Conservation (phyloP, 2,797 vertebrate species). For the Merluccius polli region DNA sequence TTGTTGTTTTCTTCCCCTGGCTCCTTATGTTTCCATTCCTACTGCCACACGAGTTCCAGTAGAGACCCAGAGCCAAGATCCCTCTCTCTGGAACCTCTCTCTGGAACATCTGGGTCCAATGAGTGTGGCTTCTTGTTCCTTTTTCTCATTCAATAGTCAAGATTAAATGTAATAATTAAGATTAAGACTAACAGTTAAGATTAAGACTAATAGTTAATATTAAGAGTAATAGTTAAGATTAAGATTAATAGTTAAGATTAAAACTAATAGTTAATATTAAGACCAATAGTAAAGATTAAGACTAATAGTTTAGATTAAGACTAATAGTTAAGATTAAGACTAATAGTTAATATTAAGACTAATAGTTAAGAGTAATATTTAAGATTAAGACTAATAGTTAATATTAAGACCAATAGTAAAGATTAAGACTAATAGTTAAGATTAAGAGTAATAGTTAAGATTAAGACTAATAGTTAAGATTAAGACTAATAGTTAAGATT, state of each 20-base stretch:
- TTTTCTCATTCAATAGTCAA: too few species aligned
- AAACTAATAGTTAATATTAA: not conserved
- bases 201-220: not conserved
- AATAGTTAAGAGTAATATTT: too few species aligned
- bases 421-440: too few species aligned
- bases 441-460: not conserved
- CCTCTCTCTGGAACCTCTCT: constrained; percentile 32
- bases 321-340: too few species aligned
- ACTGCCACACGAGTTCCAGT: constrained; percentile 49
- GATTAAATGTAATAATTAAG: too few species aligned
- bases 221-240: not conserved
- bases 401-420: too few species aligned
- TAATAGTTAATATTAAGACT: too few species aligned
- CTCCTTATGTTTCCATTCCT: constrained; percentile 61
- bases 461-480: not conserved
- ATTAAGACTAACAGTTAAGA: not conserved
- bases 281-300: not conserved
- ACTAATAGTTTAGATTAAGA: too few species aligned
- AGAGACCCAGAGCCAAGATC: constrained; percentile 41
- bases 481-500: not conserved
- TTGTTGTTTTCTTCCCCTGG: constrained; percentile 22
- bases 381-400: too few species aligned
- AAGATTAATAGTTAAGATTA: too few species aligned
- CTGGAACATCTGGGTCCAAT: constrained; percentile 66
- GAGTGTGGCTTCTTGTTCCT: too few species aligned